These are phyloP conservation scores for Epinephelus fuscoguttatus DNA, from an alignment of 2,113 vertebrate species.

Conservation along the genomic window DNA sequence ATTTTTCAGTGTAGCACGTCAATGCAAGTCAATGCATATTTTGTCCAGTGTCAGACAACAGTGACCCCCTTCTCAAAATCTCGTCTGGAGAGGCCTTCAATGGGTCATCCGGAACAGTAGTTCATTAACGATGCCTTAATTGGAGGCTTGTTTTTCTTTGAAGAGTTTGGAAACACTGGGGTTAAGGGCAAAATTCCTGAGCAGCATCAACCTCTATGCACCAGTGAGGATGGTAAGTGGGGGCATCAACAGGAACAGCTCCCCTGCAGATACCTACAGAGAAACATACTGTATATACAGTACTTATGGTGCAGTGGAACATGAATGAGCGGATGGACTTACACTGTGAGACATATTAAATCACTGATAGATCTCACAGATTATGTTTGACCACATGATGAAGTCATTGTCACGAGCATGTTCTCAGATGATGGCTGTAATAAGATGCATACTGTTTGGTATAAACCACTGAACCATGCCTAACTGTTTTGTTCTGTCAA, in stretches of 20 bases:
- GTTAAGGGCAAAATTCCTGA: conserved; percentile 57
- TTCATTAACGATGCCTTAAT: conserved; percentile 53
- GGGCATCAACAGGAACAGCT: not conserved
- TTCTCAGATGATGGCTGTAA: conserved; percentile 33
- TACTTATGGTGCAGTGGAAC: not conserved
- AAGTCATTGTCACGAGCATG: not conserved
- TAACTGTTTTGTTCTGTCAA: conserved; percentile 15
- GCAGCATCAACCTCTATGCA: conserved; percentile 32
- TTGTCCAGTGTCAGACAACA: conserved; percentile 25
- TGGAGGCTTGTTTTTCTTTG: conserved; percentile 43
- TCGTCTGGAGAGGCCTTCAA: conserved; percentile 30
- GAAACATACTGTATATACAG: not conserved
- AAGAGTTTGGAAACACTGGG: conserved; percentile 53
- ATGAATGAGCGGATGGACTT: not conserved
- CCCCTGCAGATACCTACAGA: conserved; percentile 4
- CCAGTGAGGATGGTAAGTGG: conserved; percentile 15
- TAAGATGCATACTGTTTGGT: conserved; percentile 31
- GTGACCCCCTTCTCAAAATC: conserved; percentile 11
- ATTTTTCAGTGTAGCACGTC: not conserved
- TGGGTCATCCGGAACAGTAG: conserved; percentile 36
- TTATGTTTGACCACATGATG: conserved; percentile 4
- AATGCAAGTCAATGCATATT: conserved; percentile 15
- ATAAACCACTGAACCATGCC: conserved; percentile 22
- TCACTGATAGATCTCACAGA: not conserved
- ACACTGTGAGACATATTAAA: not conserved